Evolutionary conservation across 2,888 invertebrate species (phyloP), one percentile per base, ranked within the genome.

Genomic region (Spodoptera exigua): DNA sequence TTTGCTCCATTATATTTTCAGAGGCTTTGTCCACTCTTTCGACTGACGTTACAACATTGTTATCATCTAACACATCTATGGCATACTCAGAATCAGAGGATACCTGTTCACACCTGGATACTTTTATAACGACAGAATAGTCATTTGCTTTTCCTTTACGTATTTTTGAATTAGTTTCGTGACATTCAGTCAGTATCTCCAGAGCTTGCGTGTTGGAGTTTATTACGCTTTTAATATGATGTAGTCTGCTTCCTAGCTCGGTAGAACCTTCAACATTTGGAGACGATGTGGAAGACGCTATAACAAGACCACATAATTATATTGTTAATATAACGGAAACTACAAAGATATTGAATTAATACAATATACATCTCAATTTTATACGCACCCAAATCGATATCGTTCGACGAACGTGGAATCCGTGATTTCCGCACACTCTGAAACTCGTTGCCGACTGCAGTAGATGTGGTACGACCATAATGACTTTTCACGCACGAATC

Each of bases 401-500:
- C 85, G n/a, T 57, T 74, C 1, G 91, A 87, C 54, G 89, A 58
- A 16, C 88, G 79, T 44, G 90, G 89, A 12, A 82, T 83, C 16
- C 89, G 84, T 10, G 87, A 83, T 61, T 79, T 83, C 16, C 75
- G 73, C 32, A 68, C 77, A 53, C 59, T 67, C 16, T 61, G 70
- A 17, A 48, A 60, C 32, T 78, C 74, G 46, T 43, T 55, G 44
- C 47, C 40, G 14, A 60, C 56, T 12, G 73, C 55, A n/a, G 56
- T 35, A 40, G 70, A 40, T 27, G 71, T 35, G 44, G 59, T 18
- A 32, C 74, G 75, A 37, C 86, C 84, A 72, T 82, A 89, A 65
- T 87, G 87, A 70, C 61, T 83, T 61, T 86, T 88, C 43, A 88
- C 79, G 76, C 90, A 87, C n/a, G 88, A 80, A 70, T 89, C 90